Evolutionary conservation across 2,797 vertebrate genomes (phyloP), one percentile per base, ranked within the genome.

Genomic region (Etheostoma nigrum): DNA sequence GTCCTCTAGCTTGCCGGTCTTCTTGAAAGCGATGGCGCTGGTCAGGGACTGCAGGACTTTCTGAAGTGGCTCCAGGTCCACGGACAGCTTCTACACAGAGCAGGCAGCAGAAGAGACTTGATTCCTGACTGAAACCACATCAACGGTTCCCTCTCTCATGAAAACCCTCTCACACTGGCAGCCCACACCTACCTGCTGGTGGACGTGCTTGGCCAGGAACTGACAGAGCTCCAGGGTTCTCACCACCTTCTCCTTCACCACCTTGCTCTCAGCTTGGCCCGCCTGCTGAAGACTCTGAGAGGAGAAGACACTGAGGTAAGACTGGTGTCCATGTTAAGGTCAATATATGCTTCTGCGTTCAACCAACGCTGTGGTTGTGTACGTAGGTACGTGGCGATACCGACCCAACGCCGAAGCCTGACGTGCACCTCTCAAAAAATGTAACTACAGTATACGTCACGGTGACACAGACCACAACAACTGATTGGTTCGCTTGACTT

Each of bases 141-240:
- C 7, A 13, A 42, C 16, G 15, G 36, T 8, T 10, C 1, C 8
- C 44, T 12, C 5, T 30, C 30, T 30, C 30, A 30, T 30, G 30
- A 30, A 1, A 27, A 30, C 5, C 7, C 15, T 12, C 5, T n/a
- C 11, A 18, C 14, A 0, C 45, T 16, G 9, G 0, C 10, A 13
- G 9, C 0, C 58, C 42, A 74, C 47, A 76, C 89, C 12, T 81
- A 98, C 97, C 96, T 96, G 93, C 44, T 86, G 85, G 0, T 47
- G 92, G 62, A 93, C 71, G 0, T 86, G 92, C 82, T 94, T 96
- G 51, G 97, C 83, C 54, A 97, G 89, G 67, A 93, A 92, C 64
- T 91, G 94, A 80, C 95, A 88, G 71, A 98, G 93, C 70, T 97
- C 96, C 89, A 98, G 90, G 12, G 47, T 88, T 70, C 92, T 96